A percentile compares a stretch with the other conserved stretches of the same genome.
These are phyloP conservation scores for Porites rus DNA, from an alignment of 92 coral and sea anemone species.

Conservation along the genomic window DNA sequence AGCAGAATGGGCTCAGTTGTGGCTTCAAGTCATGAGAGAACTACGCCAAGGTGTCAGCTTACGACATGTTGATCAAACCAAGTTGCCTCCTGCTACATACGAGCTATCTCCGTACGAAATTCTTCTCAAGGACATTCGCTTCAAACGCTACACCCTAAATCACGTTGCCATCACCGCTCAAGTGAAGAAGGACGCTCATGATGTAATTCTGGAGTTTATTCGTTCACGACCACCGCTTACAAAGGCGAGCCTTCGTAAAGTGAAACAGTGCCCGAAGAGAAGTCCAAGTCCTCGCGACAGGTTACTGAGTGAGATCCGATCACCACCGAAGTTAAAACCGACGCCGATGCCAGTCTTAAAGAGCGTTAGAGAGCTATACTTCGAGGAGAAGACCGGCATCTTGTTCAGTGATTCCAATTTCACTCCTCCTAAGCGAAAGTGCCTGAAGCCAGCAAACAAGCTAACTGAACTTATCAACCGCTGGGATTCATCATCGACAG, in stretches of 20 bases:
- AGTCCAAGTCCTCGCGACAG: slow-evolving; percentile 76
- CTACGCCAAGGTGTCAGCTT: slow-evolving; percentile 86
- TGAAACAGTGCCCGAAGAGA: slow-evolving; percentile 68
- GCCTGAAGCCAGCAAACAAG: slow-evolving; percentile 77
- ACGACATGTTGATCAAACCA: slow-evolving; percentile 76
- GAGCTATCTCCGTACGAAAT: slow-evolving; percentile 89
- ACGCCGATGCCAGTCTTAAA: slow-evolving; percentile 71
- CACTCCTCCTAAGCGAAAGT: slow-evolving; percentile 75
- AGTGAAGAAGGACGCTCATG: slow-evolving; percentile 89
- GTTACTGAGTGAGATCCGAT: slow-evolving; percentile 75
- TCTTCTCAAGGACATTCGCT: slow-evolving; percentile 84
- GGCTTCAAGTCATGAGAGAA: slow-evolving; percentile 92
- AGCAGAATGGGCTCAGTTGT: slow-evolving; percentile 92
- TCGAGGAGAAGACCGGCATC: slow-evolving; percentile 74
- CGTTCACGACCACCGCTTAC: slow-evolving; percentile 91
- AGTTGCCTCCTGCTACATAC: slow-evolving; percentile 79
- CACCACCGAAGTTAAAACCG: slow-evolving; percentile 62
- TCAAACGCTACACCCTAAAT: slow-evolving; percentile 74
- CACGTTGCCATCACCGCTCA: slow-evolving; percentile 62
- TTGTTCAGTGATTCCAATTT: slow-evolving; percentile 33
- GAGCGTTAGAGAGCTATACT: slow-evolving; percentile 78
- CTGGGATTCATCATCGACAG: slow-evolving; percentile 86
- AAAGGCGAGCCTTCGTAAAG: slow-evolving; percentile 75
- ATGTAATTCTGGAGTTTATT: slow-evolving; percentile 84
- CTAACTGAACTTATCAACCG: slow-evolving; percentile 75